Percentiles rank a stretch among this genome's conserved stretches.
These are phyloP conservation scores for Eubucco bourcierii DNA, from an alignment of 2,113 vertebrate genomes.

Conservation along the genomic window DNA sequence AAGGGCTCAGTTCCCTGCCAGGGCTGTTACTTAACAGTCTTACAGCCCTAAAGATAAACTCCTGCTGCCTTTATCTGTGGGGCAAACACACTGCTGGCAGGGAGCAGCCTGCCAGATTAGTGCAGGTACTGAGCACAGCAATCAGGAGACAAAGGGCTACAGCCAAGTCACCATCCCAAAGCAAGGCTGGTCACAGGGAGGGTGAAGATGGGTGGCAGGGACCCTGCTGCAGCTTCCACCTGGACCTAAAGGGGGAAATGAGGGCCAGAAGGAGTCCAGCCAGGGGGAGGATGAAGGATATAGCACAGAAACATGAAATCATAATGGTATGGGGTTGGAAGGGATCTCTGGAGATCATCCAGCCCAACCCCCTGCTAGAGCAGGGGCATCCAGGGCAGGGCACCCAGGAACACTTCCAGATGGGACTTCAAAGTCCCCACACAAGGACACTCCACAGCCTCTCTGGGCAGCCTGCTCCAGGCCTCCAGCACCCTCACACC, in stretches of 20 bases:
- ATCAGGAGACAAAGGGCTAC: neutral
- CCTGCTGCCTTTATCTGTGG: neutral
- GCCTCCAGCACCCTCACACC: no score
- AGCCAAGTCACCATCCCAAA: neutral
- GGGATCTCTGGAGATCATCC: no score
- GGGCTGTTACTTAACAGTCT: conserved; percentile 21
- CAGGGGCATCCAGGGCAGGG: no score
- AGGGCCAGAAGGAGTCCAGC: neutral
- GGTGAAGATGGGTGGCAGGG: neutral
- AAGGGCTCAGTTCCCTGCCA: neutral
- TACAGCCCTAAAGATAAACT: conserved; percentile 58
- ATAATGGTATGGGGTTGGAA: no score
- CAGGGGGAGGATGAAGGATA: neutral
- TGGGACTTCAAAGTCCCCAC: no score
- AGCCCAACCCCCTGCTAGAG: no score
- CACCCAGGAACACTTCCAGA: no score
- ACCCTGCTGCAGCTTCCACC: neutral
- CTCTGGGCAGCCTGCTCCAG: no score
- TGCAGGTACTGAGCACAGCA: neutral
- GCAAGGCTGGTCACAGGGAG: neutral
- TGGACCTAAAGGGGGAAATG: neutral
- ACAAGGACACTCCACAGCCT: no score
- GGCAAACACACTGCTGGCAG: neutral
- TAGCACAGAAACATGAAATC: no score
- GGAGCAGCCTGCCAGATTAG: neutral